A percentile compares a stretch with the other conserved stretches of the same genome.
Evolutionary conservation across 2,888 invertebrate genomes (phyloP).

Genomic region (Apoda limacodes): DNA sequence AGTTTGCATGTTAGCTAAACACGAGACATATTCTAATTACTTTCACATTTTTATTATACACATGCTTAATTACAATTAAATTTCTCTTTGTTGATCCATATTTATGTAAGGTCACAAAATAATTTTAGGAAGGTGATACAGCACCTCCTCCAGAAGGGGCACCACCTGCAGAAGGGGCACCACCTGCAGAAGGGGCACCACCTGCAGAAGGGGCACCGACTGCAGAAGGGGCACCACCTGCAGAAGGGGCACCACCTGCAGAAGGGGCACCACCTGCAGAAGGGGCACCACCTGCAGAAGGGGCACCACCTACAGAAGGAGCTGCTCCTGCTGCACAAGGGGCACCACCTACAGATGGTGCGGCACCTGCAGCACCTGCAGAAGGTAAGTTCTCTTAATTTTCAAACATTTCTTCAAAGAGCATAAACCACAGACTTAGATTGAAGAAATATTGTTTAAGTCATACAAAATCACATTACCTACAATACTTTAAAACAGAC

Average conservation of each 20-base stretch:
- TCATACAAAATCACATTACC: too few relatives aligned
- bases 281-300: slow-evolving; percentile 30
- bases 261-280: slow-evolving; percentile 32
- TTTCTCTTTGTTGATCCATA: too few relatives aligned
- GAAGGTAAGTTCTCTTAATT: slow-evolving; percentile 19
- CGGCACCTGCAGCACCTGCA: slow-evolving; percentile 21
- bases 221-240: slow-evolving; percentile 21
- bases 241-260: slow-evolving; percentile 33
- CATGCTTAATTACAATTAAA: too few relatives aligned
- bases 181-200: slow-evolving; percentile 25
- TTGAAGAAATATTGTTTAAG: background rate
- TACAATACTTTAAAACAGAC: too few relatives aligned
- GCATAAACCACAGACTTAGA: too few relatives aligned
- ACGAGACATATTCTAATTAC: too few relatives aligned
- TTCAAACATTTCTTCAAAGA: background rate
- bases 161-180: slow-evolving; percentile 30
- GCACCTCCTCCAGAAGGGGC: slow-evolving; percentile 30
- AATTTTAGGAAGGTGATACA: slow-evolving; percentile 3
- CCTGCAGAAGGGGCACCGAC: slow-evolving; percentile 23
- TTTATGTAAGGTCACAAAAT: too few relatives aligned
- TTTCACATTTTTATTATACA: too few relatives aligned
- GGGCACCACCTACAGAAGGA: slow-evolving; percentile 27
- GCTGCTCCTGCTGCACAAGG: slow-evolving; percentile 22
- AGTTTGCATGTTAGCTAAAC: too few relatives aligned
- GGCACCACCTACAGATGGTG: slow-evolving; percentile 15